Percentiles rank a stretch among this genome's conserved stretches.
These are phyloP conservation scores for Fopius arisanus DNA, from an alignment of 1,140 invertebrate genomes.

Conservation along the genomic window DNA sequence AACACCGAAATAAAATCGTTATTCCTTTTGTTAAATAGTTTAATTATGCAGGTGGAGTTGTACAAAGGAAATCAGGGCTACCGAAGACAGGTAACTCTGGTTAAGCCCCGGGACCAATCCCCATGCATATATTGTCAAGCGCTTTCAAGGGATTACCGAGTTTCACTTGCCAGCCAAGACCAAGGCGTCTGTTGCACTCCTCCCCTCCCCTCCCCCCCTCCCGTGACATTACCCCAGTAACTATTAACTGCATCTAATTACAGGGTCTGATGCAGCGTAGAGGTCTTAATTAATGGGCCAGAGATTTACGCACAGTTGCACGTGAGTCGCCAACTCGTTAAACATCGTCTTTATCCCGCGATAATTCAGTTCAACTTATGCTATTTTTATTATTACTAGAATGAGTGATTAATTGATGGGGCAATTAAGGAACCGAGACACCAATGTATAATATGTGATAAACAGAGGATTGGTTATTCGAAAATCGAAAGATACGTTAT, in stretches of 20 bases:
- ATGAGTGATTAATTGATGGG: neutral
- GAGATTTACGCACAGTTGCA: conserved; percentile 62
- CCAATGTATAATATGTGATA: too few relatives aligned
- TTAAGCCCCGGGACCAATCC: conserved; percentile 39
- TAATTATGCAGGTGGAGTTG: conserved; percentile 47
- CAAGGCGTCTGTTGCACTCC: neutral
- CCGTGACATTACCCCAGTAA: conserved; percentile 43
- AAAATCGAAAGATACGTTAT: too few relatives aligned
- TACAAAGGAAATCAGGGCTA: conserved; percentile 49
- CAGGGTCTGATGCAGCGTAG: conserved; percentile 60
- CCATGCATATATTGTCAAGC: conserved; percentile 36
- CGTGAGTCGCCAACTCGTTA: conserved; percentile 53
- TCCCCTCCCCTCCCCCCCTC: neutral
- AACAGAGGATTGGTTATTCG: too few relatives aligned
- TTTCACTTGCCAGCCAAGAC: conserved; percentile 58
- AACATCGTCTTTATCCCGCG: conserved; percentile 43
- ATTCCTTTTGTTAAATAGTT: conserved; percentile 37
- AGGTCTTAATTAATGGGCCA: conserved; percentile 63
- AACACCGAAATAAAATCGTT: neutral
- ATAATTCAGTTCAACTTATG: neutral
- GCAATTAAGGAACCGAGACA: neutral
- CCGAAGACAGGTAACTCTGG: conserved; percentile 47
- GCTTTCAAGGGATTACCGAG: conserved; percentile 51
- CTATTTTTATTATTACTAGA: neutral
- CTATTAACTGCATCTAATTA: conserved; percentile 67